These are phyloP conservation scores for Ectemnius cavifrons DNA, from an alignment of 2,888 invertebrate genomes.

Conservation along the genomic window DNA sequence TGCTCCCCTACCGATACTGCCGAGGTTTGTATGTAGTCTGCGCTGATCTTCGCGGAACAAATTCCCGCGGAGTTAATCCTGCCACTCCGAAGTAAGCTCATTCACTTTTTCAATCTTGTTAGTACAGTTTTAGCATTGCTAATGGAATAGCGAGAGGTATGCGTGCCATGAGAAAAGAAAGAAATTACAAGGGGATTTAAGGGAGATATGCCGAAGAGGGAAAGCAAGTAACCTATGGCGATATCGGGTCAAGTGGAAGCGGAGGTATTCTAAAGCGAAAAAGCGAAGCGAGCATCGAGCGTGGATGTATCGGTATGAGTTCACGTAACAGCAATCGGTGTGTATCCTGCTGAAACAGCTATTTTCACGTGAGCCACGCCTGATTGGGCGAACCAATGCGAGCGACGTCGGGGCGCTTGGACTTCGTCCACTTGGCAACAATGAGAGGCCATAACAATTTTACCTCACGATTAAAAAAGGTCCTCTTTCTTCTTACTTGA, in stretches of 20 bases:
- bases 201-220: conserved; percentile 9
- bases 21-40: neutral
- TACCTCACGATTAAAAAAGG: conserved; percentile 51
- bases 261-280: conserved; percentile 44
- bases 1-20: neutral
- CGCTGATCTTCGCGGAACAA: neutral
- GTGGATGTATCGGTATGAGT: conserved; percentile 25
- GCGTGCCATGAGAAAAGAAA: conserved; percentile 14
- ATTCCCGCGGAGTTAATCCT: too few species aligned
- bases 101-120: too few species aligned
- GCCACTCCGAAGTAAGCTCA: too few species aligned
- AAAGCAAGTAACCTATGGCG: conserved; percentile 5
- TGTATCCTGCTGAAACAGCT: conserved; percentile 64
- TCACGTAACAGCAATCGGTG: conserved; percentile 59
- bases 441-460: conserved; percentile 60
- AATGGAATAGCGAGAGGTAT: too few species aligned
- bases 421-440: conserved; percentile 65
- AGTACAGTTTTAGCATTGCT: too few species aligned
- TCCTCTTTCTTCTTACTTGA: conserved; percentile 20
- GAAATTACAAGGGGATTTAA: conserved; percentile 39
- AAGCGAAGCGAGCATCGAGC: conserved; percentile 30
- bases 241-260: conserved; percentile 20
- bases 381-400: conserved; percentile 66
- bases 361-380: conserved; percentile 63
- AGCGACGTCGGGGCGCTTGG: conserved; percentile 65